Percentiles rank a stretch among this genome's conserved stretches.
phyloP scores from a whole-genome alignment of 2,113 vertebrate genomes.

The Dasyornis broadbenti region DNA sequence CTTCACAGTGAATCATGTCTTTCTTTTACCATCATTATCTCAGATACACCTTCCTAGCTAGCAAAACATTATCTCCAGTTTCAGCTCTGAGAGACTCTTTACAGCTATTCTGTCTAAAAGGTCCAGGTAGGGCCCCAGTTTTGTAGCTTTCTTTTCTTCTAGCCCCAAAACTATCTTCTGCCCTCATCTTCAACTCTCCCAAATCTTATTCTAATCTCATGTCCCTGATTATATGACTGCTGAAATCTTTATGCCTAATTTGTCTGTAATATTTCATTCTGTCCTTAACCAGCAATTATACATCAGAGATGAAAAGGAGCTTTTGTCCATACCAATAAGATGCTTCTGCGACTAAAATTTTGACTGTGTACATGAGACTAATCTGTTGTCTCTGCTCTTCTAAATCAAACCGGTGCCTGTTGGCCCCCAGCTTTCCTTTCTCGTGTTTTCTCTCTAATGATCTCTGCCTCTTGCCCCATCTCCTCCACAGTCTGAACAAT shows the following conservation, averaged over 20 bases:
- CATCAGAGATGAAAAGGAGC: neutral
- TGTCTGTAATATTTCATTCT: neutral
- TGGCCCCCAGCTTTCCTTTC: neutral
- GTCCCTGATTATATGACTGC: neutral
- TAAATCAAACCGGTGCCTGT: neutral
- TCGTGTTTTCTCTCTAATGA: neutral
- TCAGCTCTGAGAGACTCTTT: neutral
- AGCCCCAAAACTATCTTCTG: neutral
- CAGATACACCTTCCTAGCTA: neutral
- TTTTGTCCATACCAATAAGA: neutral
- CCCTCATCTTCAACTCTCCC: neutral
- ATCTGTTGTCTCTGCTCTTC: neutral
- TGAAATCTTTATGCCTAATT: neutral
- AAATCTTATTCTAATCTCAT: neutral
- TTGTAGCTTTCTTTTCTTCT: neutral
- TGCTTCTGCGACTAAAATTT: neutral
- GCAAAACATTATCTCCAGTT: neutral
- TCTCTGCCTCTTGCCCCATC: conserved; percentile 23
- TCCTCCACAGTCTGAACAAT: neutral
- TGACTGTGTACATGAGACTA: neutral
- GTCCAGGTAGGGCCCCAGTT: neutral
- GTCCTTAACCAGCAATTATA: neutral
- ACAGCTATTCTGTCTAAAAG: neutral
- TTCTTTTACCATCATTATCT: neutral
- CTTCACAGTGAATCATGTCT: neutral